Evolutionary conservation across 2,888 invertebrate species (phyloP), one percentile per base, ranked within the genome.

Genomic region (Hirtodrosophila cameraria): DNA sequence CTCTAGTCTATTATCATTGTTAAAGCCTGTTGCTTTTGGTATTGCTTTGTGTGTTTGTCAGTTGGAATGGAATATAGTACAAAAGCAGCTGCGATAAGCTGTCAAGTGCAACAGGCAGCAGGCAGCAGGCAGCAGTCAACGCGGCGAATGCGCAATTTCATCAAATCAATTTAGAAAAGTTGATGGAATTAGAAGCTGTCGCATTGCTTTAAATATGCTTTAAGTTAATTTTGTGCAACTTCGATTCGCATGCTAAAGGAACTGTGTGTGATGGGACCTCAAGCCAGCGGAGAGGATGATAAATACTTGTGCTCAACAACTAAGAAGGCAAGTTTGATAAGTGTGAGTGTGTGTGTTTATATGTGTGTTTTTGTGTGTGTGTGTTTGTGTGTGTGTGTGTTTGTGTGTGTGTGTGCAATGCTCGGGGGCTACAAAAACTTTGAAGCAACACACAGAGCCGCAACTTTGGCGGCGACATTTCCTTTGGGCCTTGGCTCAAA

Each of bases 381-480:
- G 18, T 46, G 33, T 57, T 49, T 39, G 16, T 39, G 39, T 46
- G 48, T 52, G 9, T 39, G 38, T 28, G 31, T 35, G 31, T 46
- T 16, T 30, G 13, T 28, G 38, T 53, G 35, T 52, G 53, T 48
- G 50, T 58, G 42, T 54, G 27, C 20, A 16, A 20, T 28, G 52
- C 55, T 52, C 43, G 42, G 20, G 35, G 68, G 48, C 49, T 65
- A 59, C 52, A 45, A 61, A 62, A 78, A 82, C 63, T 85, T 80
- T 66, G 59, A 43, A 54, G 57, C 58, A 73, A 64, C 61, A 53
- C 61, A 53, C 60, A 57, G 57, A 59, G 71, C 63, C 71, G 57
- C 77, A 84, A 77, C 42, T 84, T 79, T 61, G 45, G 57, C 64
- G 59, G 63, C 67, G 85, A 77, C 82, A 75, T 77, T 77, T 84